Evolutionary conservation across 2,113 vertebrate species (phyloP).

Genomic region (Pteruthius melanotis): DNA sequence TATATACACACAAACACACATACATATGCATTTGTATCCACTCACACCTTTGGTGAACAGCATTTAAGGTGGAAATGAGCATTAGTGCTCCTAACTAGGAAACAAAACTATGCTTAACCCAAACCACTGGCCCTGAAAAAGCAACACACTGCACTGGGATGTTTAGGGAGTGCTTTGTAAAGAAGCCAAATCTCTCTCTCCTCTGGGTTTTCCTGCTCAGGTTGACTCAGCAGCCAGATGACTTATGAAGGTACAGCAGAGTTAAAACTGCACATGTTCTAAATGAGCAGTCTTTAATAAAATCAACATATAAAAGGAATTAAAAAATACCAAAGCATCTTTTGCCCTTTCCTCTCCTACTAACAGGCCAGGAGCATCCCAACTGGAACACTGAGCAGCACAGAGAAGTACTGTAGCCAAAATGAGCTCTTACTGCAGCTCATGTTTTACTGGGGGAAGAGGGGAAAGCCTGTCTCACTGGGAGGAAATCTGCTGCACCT

Average conservation of each 20-base stretch:
- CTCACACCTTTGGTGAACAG: neutral
- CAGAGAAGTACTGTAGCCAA: neutral
- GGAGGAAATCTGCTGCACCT: neutral
- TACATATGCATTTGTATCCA: neutral
- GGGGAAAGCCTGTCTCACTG: neutral
- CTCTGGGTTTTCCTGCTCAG: conserved; percentile 62
- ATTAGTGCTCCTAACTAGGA: neutral
- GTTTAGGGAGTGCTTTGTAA: conserved; percentile 38
- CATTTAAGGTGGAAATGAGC: neutral
- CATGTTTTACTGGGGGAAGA: neutral
- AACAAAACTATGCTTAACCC: neutral
- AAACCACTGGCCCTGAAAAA: neutral
- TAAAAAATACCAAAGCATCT: neutral
- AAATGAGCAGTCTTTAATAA: conserved; percentile 46
- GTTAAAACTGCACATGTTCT: conserved; percentile 24
- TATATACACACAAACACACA: neutral
- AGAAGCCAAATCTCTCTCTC: conserved; percentile 41
- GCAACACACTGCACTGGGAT: neutral
- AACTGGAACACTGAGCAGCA: neutral
- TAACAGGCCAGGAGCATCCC: neutral
- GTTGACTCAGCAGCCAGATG: conserved; percentile 73
- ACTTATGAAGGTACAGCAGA: conserved; percentile 23
- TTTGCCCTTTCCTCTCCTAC: neutral
- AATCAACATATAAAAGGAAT: conserved; percentile 18
- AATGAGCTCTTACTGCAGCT: neutral